Evolutionary conservation across 1,140 invertebrate species (phyloP), one percentile per base, ranked within the genome.

Genomic region (Trachelipus rathkii): DNA sequence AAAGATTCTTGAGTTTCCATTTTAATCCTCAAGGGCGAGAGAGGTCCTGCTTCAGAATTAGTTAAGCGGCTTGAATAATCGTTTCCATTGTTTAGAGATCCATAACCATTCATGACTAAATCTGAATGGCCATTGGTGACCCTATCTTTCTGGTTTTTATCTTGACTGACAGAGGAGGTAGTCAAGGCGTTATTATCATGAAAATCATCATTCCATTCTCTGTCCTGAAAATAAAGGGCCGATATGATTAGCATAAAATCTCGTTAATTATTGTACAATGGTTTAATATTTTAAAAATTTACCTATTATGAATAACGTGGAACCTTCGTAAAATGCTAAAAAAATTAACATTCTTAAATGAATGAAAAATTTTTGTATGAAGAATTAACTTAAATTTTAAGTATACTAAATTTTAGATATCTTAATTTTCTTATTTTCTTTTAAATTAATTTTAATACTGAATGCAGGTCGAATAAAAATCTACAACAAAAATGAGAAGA

Each of bases 121-220:
- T 19, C 50, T 60, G 50, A 60, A 60, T 60, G 50, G 8, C 50
- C 50, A 60, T 60, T 19, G 50, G 50, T 13, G 8, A 60, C 50
- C 8, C 8, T 60, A 13, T 60, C 50, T 60, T 19, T 60, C 50
- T 13, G 11, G 8, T 15, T 33, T 33, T 33, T 33, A 33, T 33
- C 33, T 33, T 33, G 33, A 33, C 11, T 60, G 50, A 15, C 50
- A 3, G 50, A 60, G 15, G 9, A 60, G 1, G 50, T n/a, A 60
- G 1, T 8, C 19, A 19, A 8, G 8, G 50, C 11, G 8, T 60
- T 19, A 60, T 19, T 60, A 1, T 60, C 50, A 3, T 60, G 50
- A 19, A 60, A 60, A 4, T 60, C 50, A 60, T 60, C 50, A 60
- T 60, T 60, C 50, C 50, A 60, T 60, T 60, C 50, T 60, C 50